These are phyloP conservation scores for Piscicola geometra DNA, from an alignment of 2,888 invertebrate genomes.

Conservation along the genomic window DNA sequence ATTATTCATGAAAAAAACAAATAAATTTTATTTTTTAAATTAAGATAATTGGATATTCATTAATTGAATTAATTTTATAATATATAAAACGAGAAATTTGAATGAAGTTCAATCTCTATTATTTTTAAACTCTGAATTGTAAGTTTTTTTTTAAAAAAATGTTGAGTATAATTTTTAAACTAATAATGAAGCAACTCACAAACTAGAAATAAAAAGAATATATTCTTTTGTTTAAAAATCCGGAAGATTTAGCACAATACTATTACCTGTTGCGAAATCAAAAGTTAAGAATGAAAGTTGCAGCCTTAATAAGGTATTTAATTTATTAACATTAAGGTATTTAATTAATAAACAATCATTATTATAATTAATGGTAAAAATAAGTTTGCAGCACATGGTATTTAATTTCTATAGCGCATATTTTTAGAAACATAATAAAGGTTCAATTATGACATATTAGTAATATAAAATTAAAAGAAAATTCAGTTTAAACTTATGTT, in stretches of 20 bases:
- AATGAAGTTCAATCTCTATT: neutral
- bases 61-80: too few species aligned
- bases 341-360: neutral
- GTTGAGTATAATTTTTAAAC: neutral
- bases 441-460: too few species aligned
- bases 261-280: too few species aligned
- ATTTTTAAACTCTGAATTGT: neutral
- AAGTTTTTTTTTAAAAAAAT: neutral
- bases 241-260: too few species aligned
- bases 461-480: too few species aligned
- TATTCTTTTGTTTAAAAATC: too few species aligned
- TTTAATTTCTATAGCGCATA: neutral
- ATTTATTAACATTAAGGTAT: neutral
- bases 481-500: too few species aligned
- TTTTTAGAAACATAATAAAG: too few species aligned
- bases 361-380: neutral
- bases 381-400: neutral
- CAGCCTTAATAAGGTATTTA: conserved; percentile 1
- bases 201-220: too few species aligned
- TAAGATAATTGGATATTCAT: too few species aligned
- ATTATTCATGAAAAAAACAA: neutral
- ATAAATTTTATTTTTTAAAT: neutral
- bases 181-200: too few species aligned
- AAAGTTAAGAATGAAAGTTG: conserved; percentile 18
- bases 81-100: neutral